A percentile compares a stretch with the other conserved stretches of the same genome.
Evolutionary conservation across 2,888 invertebrate genomes (phyloP).

Genomic region (Zele albiditarsus): DNA sequence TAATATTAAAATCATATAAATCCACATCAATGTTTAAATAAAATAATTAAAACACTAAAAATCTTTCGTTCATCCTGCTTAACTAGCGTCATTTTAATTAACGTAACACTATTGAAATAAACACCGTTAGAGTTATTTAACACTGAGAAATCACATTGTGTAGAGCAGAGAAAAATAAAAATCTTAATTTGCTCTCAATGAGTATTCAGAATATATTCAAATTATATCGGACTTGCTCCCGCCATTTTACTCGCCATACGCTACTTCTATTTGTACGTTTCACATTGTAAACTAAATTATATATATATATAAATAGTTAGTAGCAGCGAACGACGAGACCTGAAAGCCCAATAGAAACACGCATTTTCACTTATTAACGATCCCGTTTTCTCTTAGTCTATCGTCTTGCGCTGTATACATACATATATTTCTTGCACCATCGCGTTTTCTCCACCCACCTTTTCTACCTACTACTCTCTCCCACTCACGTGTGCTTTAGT

Average conservation of each 20-base stretch:
- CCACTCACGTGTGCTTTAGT: conserved; percentile 3
- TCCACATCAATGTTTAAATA: too few species aligned
- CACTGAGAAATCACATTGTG: too few species aligned
- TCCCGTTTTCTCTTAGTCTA: neutral
- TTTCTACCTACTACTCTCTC: neutral
- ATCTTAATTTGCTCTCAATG: conserved; percentile 4
- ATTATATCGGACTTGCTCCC: neutral
- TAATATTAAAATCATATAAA: too few species aligned
- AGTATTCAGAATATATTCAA: conserved; percentile 14
- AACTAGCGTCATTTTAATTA: too few species aligned
- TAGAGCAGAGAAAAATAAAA: neutral
- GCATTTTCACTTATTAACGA: conserved; percentile 39
- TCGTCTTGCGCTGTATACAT: conserved; percentile 4
- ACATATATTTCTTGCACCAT: neutral
- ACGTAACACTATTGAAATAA: too few species aligned
- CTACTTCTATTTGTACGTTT: neutral
- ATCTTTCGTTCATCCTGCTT: too few species aligned
- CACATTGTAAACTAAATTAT: neutral
- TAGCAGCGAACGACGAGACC: neutral
- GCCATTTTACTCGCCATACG: conserved; percentile 13
- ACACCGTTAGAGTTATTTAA: too few species aligned
- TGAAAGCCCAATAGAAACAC: conserved; percentile 30
- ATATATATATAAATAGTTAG: neutral
- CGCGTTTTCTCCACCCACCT: neutral
- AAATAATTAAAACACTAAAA: too few species aligned